A percentile compares a stretch with the other conserved stretches of the same genome.
Evolutionary conservation across 2,888 invertebrate species (phyloP).

Genomic region (Encarsia formosa): DNA sequence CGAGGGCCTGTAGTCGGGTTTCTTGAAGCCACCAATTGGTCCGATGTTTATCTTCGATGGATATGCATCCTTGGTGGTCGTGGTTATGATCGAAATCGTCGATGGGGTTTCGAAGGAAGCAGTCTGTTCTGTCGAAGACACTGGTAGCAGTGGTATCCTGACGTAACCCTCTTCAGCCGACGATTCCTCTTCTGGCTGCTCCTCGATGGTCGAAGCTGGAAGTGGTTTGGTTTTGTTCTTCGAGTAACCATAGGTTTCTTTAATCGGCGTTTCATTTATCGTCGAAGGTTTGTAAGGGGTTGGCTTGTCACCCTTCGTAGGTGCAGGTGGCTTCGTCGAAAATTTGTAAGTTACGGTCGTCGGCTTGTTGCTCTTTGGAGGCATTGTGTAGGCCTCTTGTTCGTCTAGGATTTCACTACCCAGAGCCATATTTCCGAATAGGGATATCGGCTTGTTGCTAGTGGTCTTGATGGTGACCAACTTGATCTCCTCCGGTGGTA

Average conservation of each 20-base stretch:
- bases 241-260: background rate
- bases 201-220: no score
- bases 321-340: constrained; percentile 8
- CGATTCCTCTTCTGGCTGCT: no score
- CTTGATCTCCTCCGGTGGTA: background rate
- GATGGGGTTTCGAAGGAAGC: no score
- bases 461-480: background rate
- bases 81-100: constrained; percentile 4
- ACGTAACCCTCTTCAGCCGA: no score
- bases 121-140: no score
- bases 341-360: constrained; percentile 1
- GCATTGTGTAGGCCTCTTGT: background rate
- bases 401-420: constrained; percentile 17
- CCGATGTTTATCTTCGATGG: constrained; percentile 8
- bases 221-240: background rate
- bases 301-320: constrained; percentile 12
- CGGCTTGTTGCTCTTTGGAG: background rate
- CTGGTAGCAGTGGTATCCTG: no score
- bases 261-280: background rate
- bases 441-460: constrained; percentile 19
- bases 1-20: constrained; percentile 12
- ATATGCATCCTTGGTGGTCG: background rate
- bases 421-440: constrained; percentile 24
- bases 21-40: constrained; percentile 15
- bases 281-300: constrained; percentile 21